Evolutionary conservation across 1,140 invertebrate genomes (phyloP).

Genomic region (Sarcophaga bullata): DNA sequence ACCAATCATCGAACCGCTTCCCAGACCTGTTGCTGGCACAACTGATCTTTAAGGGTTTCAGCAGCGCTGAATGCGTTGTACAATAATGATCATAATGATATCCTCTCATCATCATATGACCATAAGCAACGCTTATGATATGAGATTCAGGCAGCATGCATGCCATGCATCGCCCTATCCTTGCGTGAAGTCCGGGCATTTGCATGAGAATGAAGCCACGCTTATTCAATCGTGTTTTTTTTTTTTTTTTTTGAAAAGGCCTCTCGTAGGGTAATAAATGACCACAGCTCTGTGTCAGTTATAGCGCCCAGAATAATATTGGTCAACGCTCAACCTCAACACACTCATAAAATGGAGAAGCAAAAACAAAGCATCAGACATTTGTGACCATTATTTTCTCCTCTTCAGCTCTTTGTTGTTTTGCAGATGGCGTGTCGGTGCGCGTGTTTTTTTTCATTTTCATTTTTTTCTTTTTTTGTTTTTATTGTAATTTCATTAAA

Average conservation of each 20-base stretch:
- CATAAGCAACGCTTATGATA: not conserved
- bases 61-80: not conserved
- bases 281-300: too few species aligned
- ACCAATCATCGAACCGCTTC: not conserved
- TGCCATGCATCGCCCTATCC: slow-evolving; percentile 13
- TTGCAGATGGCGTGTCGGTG: too few species aligned
- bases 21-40: not conserved
- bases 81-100: not conserved
- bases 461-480: not conserved
- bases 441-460: not conserved
- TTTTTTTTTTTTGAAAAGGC: not conserved
- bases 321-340: too few species aligned
- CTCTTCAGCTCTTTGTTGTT: too few species aligned
- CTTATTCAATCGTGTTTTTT: not conserved
- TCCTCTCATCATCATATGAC: not conserved
- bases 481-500: not conserved
- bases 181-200: not conserved
- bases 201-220: not conserved
- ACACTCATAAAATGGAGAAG: too few species aligned
- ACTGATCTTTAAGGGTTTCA: not conserved
- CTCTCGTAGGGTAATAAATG: not conserved
- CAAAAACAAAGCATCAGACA: too few species aligned
- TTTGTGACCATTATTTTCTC: too few species aligned
- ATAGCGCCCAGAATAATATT: too few species aligned
- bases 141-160: slow-evolving; percentile 24